Percentiles rank a stretch among this genome's conserved stretches.
Evolutionary conservation across 2,888 invertebrate genomes (phyloP).

Genomic region (Acleris literana): DNA sequence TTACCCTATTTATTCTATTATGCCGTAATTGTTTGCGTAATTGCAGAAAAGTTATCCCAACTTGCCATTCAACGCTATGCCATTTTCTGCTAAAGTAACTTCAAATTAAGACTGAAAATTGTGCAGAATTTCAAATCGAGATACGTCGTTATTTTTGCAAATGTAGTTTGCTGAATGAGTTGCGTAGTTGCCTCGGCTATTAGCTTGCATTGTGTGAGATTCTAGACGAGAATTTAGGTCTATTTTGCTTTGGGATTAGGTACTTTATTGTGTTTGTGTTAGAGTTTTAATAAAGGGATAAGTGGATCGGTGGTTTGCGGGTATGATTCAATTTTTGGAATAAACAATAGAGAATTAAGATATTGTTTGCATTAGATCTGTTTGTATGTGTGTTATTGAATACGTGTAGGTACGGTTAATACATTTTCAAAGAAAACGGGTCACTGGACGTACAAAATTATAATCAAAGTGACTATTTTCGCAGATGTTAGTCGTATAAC

Average conservation of each 20-base stretch:
- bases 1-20: slow-evolving; percentile 83
- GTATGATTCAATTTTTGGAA: slow-evolving; percentile 29
- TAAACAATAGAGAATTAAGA: slow-evolving; percentile 29
- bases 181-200: slow-evolving; percentile 66
- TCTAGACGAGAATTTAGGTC: slow-evolving; percentile 36
- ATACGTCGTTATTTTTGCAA: no score
- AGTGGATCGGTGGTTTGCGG: slow-evolving; percentile 25
- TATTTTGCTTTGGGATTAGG: neutral
- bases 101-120: no score
- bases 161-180: slow-evolving; percentile 60
- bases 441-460: no score
- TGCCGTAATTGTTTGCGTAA: slow-evolving; percentile 67
- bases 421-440: no score
- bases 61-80: no score
- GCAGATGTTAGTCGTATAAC: no score
- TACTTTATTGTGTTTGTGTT: neutral
- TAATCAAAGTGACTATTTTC: no score
- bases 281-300: slow-evolving; percentile 9
- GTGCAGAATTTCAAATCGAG: no score
- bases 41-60: no score
- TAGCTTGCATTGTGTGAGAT: slow-evolving; percentile 71
- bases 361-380: slow-evolving; percentile 15
- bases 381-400: neutral
- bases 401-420: no score
- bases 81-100: no score